These are phyloP conservation scores for Apodemia zela DNA, from an alignment of 2,888 invertebrate species.

Conservation along the genomic window DNA sequence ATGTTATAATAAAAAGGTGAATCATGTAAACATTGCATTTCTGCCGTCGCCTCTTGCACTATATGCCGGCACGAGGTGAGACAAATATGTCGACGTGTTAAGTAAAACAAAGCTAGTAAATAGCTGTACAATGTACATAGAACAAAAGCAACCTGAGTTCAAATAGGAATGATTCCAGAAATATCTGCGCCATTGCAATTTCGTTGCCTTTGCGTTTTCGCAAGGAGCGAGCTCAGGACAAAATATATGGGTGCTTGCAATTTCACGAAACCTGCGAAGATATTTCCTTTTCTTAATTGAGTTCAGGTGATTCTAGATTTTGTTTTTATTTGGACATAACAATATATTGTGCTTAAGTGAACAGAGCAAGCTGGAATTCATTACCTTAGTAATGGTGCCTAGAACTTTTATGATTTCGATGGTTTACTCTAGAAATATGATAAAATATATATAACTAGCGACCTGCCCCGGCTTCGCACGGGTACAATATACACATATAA, in stretches of 20 bases:
- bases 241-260: not conserved
- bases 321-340: not conserved
- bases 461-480: too few species aligned
- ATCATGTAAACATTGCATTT: not conserved
- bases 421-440: too few species aligned
- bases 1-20: too few species aligned
- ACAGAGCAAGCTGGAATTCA: not conserved
- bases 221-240: slow-evolving; percentile 14
- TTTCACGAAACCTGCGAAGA: slow-evolving; percentile 5
- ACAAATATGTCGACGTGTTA: slow-evolving; percentile 5
- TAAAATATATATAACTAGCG: too few species aligned
- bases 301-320: slow-evolving; percentile 12
- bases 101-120: slow-evolving; percentile 24
- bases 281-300: slow-evolving; percentile 4
- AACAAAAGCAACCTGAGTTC: slow-evolving; percentile 28
- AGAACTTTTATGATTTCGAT: too few species aligned
- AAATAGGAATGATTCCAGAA: slow-evolving; percentile 26
- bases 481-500: too few species aligned
- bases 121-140: slow-evolving; percentile 17
- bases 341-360: slow-evolving; percentile 4
- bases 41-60: not conserved
- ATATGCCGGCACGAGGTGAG: not conserved
- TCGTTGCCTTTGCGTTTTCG: slow-evolving; percentile 13
- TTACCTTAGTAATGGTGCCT: not conserved
- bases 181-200: slow-evolving; percentile 21